Evolutionary conservation across 1,140 invertebrate genomes (phyloP).

Genomic region (Acromyrmex heyeri): DNA sequence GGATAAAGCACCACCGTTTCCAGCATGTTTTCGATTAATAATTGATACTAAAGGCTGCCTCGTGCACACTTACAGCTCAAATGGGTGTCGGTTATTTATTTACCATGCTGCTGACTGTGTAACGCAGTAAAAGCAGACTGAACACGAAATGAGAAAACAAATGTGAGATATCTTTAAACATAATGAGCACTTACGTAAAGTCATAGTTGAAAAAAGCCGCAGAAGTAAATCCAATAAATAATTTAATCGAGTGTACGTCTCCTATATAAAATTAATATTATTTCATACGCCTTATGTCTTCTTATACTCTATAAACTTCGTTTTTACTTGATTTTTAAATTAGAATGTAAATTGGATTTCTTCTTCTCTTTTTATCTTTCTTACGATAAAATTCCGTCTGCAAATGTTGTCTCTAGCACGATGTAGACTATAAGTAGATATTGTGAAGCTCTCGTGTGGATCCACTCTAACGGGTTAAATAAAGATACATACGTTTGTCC

Average conservation of each 20-base stretch:
- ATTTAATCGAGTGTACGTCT: not conserved
- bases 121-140: constrained; percentile 17
- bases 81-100: constrained; percentile 37
- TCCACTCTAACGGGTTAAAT: constrained; percentile 2
- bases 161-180: not conserved
- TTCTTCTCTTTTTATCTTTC: not conserved
- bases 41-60: constrained; percentile 12
- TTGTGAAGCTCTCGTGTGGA: too few species aligned
- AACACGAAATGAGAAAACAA: not conserved
- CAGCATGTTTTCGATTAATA: constrained; percentile 42
- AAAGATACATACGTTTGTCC: constrained; percentile 13
- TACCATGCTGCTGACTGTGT: not conserved
- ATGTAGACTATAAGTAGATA: not conserved
- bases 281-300: not conserved
- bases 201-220: not conserved
- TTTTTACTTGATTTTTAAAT: not conserved
- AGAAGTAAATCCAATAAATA: not conserved
- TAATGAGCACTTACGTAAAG: not conserved
- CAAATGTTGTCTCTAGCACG: not conserved
- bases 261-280: not conserved
- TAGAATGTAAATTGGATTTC: not conserved
- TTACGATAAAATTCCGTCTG: not conserved
- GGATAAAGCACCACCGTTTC: constrained; percentile 27
- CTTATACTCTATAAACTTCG: not conserved
- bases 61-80: constrained; percentile 2